phyloP scores from a whole-genome alignment of 2,888 invertebrate species.

The Ptychoptera contaminata region DNA sequence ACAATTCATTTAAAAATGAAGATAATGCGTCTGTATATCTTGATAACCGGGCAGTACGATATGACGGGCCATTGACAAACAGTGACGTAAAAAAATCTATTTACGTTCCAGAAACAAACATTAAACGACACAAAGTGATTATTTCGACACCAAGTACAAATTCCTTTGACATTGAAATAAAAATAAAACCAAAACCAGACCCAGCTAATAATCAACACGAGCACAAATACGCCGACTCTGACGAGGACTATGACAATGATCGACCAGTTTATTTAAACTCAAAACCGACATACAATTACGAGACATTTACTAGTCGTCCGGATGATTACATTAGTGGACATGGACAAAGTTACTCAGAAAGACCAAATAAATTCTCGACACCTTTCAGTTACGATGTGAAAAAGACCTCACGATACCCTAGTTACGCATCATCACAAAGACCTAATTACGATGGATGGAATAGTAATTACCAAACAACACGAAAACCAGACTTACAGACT shows the following conservation, averaged over 20 bases:
- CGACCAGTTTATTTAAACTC: conserved; percentile 15
- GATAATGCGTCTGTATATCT: conserved; percentile 3
- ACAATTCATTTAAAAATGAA: conserved; percentile 16
- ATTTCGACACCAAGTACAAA: conserved; percentile 21
- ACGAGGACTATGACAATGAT: conserved; percentile 2
- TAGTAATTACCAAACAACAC: not conserved
- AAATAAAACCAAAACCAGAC: conserved; percentile 21
- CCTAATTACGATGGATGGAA: not conserved
- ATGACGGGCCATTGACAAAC: not conserved
- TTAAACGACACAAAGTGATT: conserved; percentile 22
- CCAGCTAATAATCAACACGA: conserved; percentile 3
- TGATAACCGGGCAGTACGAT: not conserved
- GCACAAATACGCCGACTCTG: conserved; percentile 1
- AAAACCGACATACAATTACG: conserved; percentile 5
- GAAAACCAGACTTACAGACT: conserved; percentile 4
- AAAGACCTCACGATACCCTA: not conserved
- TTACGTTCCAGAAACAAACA: conserved; percentile 12
- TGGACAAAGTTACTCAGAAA: not conserved
- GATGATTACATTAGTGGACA: no score
- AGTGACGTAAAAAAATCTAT: not conserved
- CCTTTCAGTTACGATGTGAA: conserved; percentile 4
- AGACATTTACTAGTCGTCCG: conserved; percentile 6
- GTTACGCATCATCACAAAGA: not conserved
- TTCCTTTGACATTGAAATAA: conserved; percentile 29
- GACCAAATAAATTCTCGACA: not conserved